A percentile compares a stretch with the other conserved stretches of the same genome.
These are phyloP conservation scores for Colossoma macropomum DNA, from an alignment of 2,113 vertebrate species.

Conservation along the genomic window DNA sequence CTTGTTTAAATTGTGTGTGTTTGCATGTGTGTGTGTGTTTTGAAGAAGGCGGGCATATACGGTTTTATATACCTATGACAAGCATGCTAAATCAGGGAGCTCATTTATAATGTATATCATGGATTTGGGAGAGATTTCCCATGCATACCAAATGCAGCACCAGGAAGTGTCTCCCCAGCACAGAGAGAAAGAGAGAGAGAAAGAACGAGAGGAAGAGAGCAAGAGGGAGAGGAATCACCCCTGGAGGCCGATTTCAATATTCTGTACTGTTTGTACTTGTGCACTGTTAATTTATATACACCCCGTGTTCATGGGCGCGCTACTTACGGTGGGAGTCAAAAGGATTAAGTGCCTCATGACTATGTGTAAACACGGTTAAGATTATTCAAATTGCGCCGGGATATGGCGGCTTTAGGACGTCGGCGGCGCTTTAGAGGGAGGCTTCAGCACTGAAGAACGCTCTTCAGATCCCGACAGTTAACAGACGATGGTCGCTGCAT, in stretches of 20 bases:
- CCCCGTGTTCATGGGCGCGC: conserved; percentile 55
- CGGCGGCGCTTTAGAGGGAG: conserved; percentile 32
- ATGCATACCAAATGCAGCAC: conserved; percentile 75
- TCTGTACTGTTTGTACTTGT: conserved; percentile 72
- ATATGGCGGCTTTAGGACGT: conserved; percentile 13
- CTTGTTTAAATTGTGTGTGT: conserved; percentile 47
- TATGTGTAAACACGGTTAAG: conserved; percentile 69
- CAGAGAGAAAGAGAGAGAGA: not conserved
- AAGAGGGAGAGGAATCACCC: conserved; percentile 24
- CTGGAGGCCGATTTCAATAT: conserved; percentile 69
- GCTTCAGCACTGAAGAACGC: conserved; percentile 36
- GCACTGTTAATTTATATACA: conserved; percentile 69
- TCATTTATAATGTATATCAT: conserved; percentile 79
- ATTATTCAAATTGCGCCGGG: conserved; percentile 70
- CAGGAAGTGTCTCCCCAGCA: conserved; percentile 67
- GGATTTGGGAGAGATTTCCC: conserved; percentile 73
- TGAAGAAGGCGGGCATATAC: conserved; percentile 60
- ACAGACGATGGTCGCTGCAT: conserved; percentile 18
- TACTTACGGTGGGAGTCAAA: conserved; percentile 63
- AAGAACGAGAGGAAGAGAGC: not conserved
- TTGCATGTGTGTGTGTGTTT: conserved; percentile 4
- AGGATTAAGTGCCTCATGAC: conserved; percentile 70
- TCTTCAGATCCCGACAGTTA: conserved; percentile 40
- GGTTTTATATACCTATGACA: conserved; percentile 73
- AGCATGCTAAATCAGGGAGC: conserved; percentile 69